phyloP scores from a whole-genome alignment of 2,888 invertebrate species.

The Syrista parreyssii region DNA sequence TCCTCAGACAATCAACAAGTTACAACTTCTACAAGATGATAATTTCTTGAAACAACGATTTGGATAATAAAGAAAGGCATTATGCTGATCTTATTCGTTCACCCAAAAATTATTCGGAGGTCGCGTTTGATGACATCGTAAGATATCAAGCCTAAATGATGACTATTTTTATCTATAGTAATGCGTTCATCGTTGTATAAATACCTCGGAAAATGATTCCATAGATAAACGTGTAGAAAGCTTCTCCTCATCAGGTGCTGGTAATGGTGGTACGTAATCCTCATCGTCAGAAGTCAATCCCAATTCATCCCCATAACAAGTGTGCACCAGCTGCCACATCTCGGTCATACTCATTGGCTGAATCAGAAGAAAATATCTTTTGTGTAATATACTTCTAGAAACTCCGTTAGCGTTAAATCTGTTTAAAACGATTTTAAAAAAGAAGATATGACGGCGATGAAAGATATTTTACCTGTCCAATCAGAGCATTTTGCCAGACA shows the following conservation, averaged over 20 bases:
- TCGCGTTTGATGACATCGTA: neutral
- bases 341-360: conserved; percentile 72
- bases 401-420: neutral
- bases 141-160: neutral
- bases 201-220: conserved; percentile 68
- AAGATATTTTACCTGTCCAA: conserved; percentile 75
- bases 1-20: neutral
- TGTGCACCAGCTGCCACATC: conserved; percentile 82
- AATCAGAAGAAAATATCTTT: conserved; percentile 27
- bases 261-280: conserved; percentile 73
- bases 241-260: conserved; percentile 56
- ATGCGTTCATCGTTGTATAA: neutral
- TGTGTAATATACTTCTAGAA: neutral
- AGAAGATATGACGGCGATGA: neutral
- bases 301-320: conserved; percentile 93
- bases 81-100: neutral
- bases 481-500: conserved; percentile 95
- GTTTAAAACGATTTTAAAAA: neutral
- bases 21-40: neutral
- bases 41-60: neutral
- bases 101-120: neutral
- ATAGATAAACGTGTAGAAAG: conserved; percentile 65
- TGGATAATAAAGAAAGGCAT: neutral
- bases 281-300: conserved; percentile 95
- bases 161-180: conserved; percentile 2